Conservation (phyloP, 37 sponge, comb jelly and placozoan species). For the Eunapius fragilis region DNA sequence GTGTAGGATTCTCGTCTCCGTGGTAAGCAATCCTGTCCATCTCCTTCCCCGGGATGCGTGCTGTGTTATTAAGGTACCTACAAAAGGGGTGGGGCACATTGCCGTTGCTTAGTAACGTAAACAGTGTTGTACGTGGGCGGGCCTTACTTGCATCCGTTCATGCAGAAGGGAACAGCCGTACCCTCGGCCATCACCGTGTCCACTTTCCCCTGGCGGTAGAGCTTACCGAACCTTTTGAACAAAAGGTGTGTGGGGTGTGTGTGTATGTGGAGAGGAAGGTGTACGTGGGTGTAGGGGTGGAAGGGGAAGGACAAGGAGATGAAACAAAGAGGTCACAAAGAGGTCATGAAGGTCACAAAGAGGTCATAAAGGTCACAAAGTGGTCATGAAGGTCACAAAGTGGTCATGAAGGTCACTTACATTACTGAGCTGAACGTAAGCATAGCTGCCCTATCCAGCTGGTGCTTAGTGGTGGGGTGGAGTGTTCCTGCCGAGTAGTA, state of each 20-base stretch:
- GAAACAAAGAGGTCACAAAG: too few species aligned
- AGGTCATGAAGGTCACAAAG: too few species aligned
- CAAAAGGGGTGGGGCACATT: background rate
- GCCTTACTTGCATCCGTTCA: constrained; percentile 19
- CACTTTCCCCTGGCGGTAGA: background rate
- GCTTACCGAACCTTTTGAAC: background rate
- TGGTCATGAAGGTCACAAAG: too few species aligned
- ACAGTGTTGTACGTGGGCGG: background rate
- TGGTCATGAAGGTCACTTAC: constrained; percentile 17
- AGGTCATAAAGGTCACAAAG: too few species aligned
- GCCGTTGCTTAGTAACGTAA: too few species aligned
- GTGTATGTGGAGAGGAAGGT: constrained; percentile 40
- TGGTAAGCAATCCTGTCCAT: constrained; percentile 39
- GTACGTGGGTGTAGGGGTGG: constrained; percentile 30
- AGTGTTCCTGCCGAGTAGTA: constrained; percentile 44
- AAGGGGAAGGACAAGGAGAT: too few species aligned
- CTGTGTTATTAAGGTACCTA: constrained; percentile 19
- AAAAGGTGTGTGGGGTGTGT: constrained; percentile 35
- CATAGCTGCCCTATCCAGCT: constrained; percentile 67
- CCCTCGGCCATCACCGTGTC: constrained; percentile 33
- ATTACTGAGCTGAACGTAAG: background rate
- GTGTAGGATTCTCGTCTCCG: constrained; percentile 15
- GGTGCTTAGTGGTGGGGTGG: constrained; percentile 3
- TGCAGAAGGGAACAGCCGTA: constrained; percentile 54
- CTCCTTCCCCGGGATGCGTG: constrained; percentile 54